Evolutionary conservation across 2,888 invertebrate species (phyloP), one percentile per base, ranked within the genome.

Genomic region (Leucoma salicis): DNA sequence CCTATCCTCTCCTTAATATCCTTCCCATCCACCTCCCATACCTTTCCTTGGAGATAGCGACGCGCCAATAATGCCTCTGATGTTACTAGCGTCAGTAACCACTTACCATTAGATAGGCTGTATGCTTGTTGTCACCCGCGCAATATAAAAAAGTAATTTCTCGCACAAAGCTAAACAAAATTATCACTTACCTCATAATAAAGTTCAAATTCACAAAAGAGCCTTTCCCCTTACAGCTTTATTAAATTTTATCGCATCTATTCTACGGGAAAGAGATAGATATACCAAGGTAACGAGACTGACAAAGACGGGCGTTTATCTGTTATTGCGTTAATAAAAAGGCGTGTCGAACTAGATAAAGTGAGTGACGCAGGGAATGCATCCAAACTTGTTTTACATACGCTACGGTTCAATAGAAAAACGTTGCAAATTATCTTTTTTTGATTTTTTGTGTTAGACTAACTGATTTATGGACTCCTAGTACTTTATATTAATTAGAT

Each of bases 261-360:
- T 51, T 60, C 51, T 39, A 53, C 36, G 34, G 31, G 49, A 71
- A 42, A 44, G 68, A 65, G 66, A 68, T 38, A 49, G 36, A 42
- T 24, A 35, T 33, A 14, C 16, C 6, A 37, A 31, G 33, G 14
- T 1, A 1, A 12, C 43, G 42, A 14, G 74, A 48, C 51, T 31
- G 63, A 83, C 44, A 49, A 71, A 49, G 78, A 78, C 41, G 31
- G 61, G 2, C 53, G 51, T 70, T 65, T 41, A 35, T 66, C 51
- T 46, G 55, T 61, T 43, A 49, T 43, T 60, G 48, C 63, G 58
- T 51, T 58, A 55, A 50, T 52, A 62, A 59, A 49, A 64, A 80
- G 87, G 87, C 87, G 87, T 81, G 82, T 63, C 77, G 72, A 63
- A 74, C 83, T 87, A 87, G 87, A 87, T 72, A 85, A 80, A 66